These are phyloP conservation scores for Dysidea cf. avara DNA, from an alignment of 37 sponge, comb jelly and placozoan species.

Conservation along the genomic window DNA sequence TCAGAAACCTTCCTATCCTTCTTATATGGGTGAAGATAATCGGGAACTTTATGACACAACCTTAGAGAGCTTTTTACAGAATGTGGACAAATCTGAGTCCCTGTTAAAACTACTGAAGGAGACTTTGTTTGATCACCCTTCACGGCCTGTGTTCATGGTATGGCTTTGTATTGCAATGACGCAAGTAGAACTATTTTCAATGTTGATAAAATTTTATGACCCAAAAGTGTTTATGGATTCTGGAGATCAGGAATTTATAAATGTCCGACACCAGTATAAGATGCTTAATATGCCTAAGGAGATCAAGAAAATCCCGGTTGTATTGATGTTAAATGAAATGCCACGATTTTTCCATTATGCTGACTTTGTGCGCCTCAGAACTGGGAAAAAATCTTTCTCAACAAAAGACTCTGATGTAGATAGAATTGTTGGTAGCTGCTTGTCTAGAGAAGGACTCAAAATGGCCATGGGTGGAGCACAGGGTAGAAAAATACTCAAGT, in stretches of 20 bases:
- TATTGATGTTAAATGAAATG: conserved; percentile 66
- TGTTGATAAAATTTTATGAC: conserved; percentile 43
- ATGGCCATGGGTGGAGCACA: too few species aligned
- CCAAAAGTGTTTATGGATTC: conserved; percentile 35
- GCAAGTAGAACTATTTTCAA: conserved; percentile 52
- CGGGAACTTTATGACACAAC: conserved; percentile 70
- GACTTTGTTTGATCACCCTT: conserved; percentile 54
- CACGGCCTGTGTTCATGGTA: conserved; percentile 51
- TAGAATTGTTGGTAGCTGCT: too few species aligned
- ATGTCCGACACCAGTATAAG: conserved; percentile 43
- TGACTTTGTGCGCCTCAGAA: conserved; percentile 33
- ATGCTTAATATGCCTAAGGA: conserved; percentile 47
- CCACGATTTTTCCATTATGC: conserved; percentile 67
- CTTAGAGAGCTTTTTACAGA: conserved; percentile 34
- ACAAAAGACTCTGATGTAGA: too few species aligned
- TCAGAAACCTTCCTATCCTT: not conserved
- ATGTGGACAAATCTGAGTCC: conserved; percentile 14
- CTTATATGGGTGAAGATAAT: conserved; percentile 28
- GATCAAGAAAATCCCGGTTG: conserved; percentile 64
- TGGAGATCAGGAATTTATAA: conserved; percentile 34
- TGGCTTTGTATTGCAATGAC: conserved; percentile 63
- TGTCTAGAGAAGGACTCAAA: too few species aligned
- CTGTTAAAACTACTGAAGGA: conserved; percentile 56
- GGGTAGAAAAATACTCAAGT: too few species aligned
- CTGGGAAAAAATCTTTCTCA: not conserved